Percentiles rank a stretch among this genome's conserved stretches.
Conservation (phyloP, 2,888 invertebrate genomes). For the Hoplodrina blanda region DNA sequence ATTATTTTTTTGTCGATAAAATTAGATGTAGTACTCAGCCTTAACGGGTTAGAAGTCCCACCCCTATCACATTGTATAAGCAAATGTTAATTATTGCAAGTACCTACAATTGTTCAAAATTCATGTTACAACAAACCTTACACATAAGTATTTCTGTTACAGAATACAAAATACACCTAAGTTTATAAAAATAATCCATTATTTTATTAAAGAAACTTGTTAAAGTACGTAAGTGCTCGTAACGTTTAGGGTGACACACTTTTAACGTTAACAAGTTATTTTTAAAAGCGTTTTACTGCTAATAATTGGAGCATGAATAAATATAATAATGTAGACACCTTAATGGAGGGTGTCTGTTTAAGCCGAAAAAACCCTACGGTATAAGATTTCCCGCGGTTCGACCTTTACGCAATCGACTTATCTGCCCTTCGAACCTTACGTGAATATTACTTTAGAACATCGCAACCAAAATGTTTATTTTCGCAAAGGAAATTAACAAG, state of each 20-base stretch:
- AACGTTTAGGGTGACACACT: slow-evolving; percentile 14
- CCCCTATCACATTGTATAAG: no score
- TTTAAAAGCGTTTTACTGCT: slow-evolving; percentile 42
- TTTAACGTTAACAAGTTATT: slow-evolving; percentile 26
- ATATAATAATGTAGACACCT: slow-evolving; percentile 43
- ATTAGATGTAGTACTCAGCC: no score
- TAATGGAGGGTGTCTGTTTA: slow-evolving; percentile 42
- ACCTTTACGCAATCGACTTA: slow-evolving; percentile 42
- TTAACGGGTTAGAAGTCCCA: no score
- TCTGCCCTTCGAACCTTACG: slow-evolving; percentile 19
- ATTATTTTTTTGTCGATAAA: no score
- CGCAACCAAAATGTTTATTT: slow-evolving; percentile 9
- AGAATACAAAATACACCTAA: slow-evolving; percentile 2
- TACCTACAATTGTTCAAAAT: not conserved
- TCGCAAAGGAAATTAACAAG: slow-evolving; percentile 20
- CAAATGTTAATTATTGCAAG: no score
- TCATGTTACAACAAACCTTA: not conserved
- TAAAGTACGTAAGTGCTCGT: slow-evolving; percentile 14
- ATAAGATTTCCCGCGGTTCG: slow-evolving; percentile 32
- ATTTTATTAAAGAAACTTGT: slow-evolving; percentile 14
- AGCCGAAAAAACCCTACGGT: slow-evolving; percentile 36
- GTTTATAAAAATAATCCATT: no score
- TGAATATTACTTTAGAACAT: slow-evolving; percentile 17
- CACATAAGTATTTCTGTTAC: not conserved
- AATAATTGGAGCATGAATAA: slow-evolving; percentile 45